Base-by-base conservation (phyloP, 2,797 vertebrate genomes). In the Austrolebias charrua region DNA sequence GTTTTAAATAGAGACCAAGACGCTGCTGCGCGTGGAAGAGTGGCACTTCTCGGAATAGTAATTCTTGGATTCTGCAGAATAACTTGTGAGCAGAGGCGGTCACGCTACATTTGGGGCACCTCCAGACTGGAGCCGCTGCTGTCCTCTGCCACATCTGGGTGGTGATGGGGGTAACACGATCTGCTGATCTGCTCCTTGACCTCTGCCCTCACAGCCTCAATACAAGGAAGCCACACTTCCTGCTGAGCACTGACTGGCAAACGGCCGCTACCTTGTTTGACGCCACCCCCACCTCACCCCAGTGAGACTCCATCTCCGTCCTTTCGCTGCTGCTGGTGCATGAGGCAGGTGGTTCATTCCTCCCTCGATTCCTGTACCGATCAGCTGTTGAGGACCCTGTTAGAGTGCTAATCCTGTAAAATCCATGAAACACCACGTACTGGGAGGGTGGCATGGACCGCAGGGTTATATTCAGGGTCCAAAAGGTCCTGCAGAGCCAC, bases 261-360 rank as follows among this genome's bases (percentile, higher is more conserved):
- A 76, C 72, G 35, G 10, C 35, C 0, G 65, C 79, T 20, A 61
- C 75, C 89, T 87, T 31, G 79, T 90, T 84, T 77, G 83, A 89
- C 42, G 77, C 80, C 72, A 67, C 69, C 69, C 66, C 67, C 35
- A 24, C 31, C 51, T n/a, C n/a, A n/a, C 78, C 76, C 65, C 63
- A 33, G 20, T 31, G 58, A 59, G 68, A 75, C 78, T 71, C 63
- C 44, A 13, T 33, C 48, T 28, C 44, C n/a, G 28, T 28, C 51
- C 28, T 3, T 15, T 42, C 18, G 48, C 1, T 46, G 33, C 12
- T 43, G 69, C 63, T 52, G 65, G 33, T 11, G 1, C 1, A 28
- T 38, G 63, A 59, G 73, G 88, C 90, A 91, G 88, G 87, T 91
- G 90, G 87, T 42, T 81, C 83, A 88, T 81, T 76, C 84, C 69